A percentile compares a stretch with the other conserved stretches of the same genome.
Evolutionary conservation across 2,797 vertebrate genomes (phyloP).

Genomic region (Alauda arvensis): DNA sequence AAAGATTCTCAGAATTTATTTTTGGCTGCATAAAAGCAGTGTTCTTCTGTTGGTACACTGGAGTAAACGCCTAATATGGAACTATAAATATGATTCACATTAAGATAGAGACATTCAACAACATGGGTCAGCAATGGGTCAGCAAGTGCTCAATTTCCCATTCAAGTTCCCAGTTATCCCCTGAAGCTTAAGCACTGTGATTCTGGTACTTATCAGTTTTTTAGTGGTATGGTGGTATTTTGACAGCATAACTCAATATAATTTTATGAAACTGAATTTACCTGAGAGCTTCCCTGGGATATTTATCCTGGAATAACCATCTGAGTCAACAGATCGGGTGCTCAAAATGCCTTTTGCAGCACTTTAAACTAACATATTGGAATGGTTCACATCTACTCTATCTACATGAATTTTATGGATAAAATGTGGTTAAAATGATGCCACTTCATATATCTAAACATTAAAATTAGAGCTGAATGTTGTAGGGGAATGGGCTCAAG

Average conservation of each 20-base stretch:
- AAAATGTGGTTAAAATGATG: not conserved
- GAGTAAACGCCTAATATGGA: not conserved
- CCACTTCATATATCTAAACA: not conserved
- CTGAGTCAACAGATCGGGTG: not conserved
- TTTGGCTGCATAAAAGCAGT: not conserved
- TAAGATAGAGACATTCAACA: not conserved
- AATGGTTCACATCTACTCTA: not conserved
- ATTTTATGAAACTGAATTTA: not conserved
- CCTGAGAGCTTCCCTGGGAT: not conserved
- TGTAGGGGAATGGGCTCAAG: not conserved
- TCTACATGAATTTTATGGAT: not conserved
- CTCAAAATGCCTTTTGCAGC: not conserved
- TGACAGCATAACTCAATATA: not conserved
- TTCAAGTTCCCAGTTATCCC: not conserved
- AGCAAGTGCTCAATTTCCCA: not conserved
- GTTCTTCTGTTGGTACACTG: not conserved
- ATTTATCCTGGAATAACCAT: not conserved
- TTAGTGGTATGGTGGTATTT: not conserved
- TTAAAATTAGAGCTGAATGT: not conserved
- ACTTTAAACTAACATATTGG: rapidly evolving
- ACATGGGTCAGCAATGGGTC: not conserved
- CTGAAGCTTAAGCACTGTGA: not conserved
- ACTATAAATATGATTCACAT: not conserved
- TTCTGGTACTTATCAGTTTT: not conserved
- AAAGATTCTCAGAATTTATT: not conserved